Base-by-base conservation (phyloP, 64 coral and sea anemone genomes). In the Dendronephthya gigantea region DNA sequence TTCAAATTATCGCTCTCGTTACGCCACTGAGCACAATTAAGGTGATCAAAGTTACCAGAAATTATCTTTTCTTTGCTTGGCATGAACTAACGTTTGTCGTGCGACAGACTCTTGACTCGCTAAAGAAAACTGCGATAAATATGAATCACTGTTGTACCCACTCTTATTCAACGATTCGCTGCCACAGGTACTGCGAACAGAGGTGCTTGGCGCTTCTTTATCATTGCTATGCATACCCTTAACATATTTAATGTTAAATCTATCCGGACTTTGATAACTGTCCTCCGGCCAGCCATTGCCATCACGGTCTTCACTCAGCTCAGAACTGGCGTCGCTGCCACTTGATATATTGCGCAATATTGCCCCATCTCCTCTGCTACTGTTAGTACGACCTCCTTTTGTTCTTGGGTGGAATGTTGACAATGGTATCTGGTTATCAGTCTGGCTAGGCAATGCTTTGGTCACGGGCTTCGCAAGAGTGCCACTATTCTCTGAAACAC, bases 291-390 rank as follows among this genome's bases (percentile, higher is more conserved):
- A n/a, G n/a, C 14, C 58, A 66, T 3, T 30, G 14, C 19, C 19
- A n/a, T 30, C n/a, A n/a, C n/a, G 19, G 2, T 66, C 72, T 17
- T 79, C 72, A 79, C 72, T 34, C 12, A 19, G 15, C 10, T 79
- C 72, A 79, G 72, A 79, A 79, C 72, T 79, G 11, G 72, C 72
- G 36, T 79, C 72, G 29, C 72, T 79, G 28, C 72, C 72, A 79
- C 72, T 79, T 62, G 55, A 62, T 9, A 34, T 34, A 16, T 35
- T 39, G 36, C 72, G 29, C 32, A 79, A 39, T 66, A 66, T 7
- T 66, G 58, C 58, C 36, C 9, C 30, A 19, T 79, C 32, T 35
- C 29, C 15, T 39, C 36, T 79, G 7, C 16, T 39, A 79, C 36
- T 79, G 7, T 17, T 39, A 79, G 72, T 79, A 17, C 37, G 30